These are phyloP conservation scores for Vannuccia rotundouncinata DNA, from an alignment of 2,888 invertebrate species.

Conservation along the genomic window DNA sequence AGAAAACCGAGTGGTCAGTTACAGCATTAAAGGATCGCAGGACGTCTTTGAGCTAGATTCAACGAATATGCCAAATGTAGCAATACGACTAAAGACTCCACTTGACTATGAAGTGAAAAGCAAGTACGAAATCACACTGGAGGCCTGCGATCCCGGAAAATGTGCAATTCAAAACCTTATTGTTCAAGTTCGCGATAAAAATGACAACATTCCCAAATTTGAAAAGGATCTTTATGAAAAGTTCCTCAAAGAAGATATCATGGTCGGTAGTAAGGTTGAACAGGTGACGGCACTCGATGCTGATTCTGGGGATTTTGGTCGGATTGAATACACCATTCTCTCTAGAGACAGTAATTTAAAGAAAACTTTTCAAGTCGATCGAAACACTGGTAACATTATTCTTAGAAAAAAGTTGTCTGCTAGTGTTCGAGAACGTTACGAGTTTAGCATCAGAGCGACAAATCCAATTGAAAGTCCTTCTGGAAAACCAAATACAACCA, in stretches of 20 bases:
- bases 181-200: constrained; percentile 1
- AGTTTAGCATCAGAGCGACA: background rate
- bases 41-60: constrained; percentile 7
- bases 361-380: constrained; percentile 21
- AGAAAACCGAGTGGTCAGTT: background rate
- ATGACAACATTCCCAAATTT: constrained; percentile 19
- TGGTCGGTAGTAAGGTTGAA: background rate
- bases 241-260: background rate
- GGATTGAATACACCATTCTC: constrained; percentile 1
- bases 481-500: constrained; percentile 13
- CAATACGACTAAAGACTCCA: background rate
- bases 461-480: constrained; percentile 1
- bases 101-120: constrained; percentile 33
- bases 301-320: constrained; percentile 12
- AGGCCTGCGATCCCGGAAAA: constrained; percentile 28
- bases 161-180: constrained; percentile 7
- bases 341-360: background rate
- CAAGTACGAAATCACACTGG: constrained; percentile 23
- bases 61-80: constrained; percentile 11
- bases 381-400: constrained; percentile 21
- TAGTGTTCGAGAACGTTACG: constrained; percentile 17
- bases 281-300: constrained; percentile 19
- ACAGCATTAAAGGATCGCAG: constrained; percentile 17
- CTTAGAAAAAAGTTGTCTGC: constrained; percentile 31
- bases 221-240: background rate